Percentiles rank a stretch among this genome's conserved stretches.
Conservation (phyloP, 2,888 invertebrate species). For the Seira ritae region DNA sequence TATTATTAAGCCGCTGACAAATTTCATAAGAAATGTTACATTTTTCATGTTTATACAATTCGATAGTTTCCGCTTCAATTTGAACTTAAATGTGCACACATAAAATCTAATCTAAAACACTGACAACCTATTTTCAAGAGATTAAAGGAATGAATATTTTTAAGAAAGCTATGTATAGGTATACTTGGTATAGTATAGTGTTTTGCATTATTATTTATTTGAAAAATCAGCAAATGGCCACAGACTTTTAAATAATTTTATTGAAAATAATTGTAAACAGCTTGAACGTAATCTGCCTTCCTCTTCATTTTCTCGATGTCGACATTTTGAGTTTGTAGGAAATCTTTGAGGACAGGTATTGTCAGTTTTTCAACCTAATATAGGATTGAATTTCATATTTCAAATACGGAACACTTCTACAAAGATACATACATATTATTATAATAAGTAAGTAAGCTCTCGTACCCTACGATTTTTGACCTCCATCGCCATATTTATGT, state of each 20-base stretch:
- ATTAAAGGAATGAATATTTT: too few relatives aligned
- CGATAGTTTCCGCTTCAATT: too few relatives aligned
- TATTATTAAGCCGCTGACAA: too few relatives aligned
- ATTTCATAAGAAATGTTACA: too few relatives aligned
- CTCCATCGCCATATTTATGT: slow-evolving; percentile 65
- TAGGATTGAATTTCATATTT: slow-evolving; percentile 7
- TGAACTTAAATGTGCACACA: too few relatives aligned
- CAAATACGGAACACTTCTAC: slow-evolving; percentile 11
- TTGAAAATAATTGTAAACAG: slow-evolving; percentile 51
- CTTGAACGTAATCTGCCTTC: slow-evolving; percentile 52
- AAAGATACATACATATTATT: background rate
- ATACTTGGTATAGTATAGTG: too few relatives aligned
- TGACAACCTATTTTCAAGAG: too few relatives aligned
- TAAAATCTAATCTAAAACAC: too few relatives aligned
- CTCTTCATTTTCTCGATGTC: background rate
- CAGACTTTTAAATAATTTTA: slow-evolving; percentile 3
- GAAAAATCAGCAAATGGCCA: too few relatives aligned
- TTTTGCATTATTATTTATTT: too few relatives aligned
- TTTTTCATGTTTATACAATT: too few relatives aligned
- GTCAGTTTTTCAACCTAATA: slow-evolving; percentile 60
- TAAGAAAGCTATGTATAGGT: too few relatives aligned
- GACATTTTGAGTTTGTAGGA: slow-evolving; percentile 43
- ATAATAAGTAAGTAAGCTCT: background rate
- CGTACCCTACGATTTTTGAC: slow-evolving; percentile 63
- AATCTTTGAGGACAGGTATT: slow-evolving; percentile 42